Percentiles rank a stretch among this genome's conserved stretches.
These are phyloP conservation scores for Diplodus sargus DNA, from an alignment of 2,797 vertebrate species.

Conservation along the genomic window DNA sequence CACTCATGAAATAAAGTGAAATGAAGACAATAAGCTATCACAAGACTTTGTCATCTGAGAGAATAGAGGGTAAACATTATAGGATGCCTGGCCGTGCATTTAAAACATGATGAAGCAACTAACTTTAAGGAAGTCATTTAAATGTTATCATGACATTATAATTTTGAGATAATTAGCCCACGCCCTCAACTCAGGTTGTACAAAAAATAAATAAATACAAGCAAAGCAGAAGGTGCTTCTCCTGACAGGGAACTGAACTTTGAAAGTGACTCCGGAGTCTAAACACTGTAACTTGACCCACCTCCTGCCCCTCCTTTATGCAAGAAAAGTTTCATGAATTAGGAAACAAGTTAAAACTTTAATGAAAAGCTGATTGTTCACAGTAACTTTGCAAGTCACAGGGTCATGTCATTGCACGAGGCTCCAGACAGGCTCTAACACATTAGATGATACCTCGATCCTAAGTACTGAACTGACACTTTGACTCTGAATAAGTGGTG, in stretches of 20 bases:
- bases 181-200: constrained; percentile 30
- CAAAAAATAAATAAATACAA: constrained; percentile 1
- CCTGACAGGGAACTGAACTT: constrained; percentile 43
- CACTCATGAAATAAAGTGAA: not conserved
- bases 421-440: not conserved
- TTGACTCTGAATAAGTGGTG: not conserved
- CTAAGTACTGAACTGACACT: not conserved
- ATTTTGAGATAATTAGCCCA: constrained; percentile 53
- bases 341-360: constrained; percentile 14
- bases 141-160: constrained; percentile 39
- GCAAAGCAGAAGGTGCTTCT: constrained; percentile 30
- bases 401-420: not conserved
- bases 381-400: constrained; percentile 19
- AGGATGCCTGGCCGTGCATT: not conserved
- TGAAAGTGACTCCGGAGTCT: constrained; percentile 68
- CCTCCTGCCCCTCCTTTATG: constrained; percentile 38
- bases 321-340: constrained; percentile 11
- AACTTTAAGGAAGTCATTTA: constrained; percentile 46
- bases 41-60: not conserved
- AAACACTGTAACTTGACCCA: constrained; percentile 3
- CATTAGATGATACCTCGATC: not conserved
- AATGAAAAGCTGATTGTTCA: constrained; percentile 18
- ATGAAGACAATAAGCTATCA: not conserved
- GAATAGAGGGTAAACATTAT: not conserved
- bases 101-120: constrained; percentile 23